A percentile compares a stretch with the other conserved stretches of the same genome.
Conservation (phyloP, 2,113 vertebrate genomes). For the Apteryx owenii region DNA sequence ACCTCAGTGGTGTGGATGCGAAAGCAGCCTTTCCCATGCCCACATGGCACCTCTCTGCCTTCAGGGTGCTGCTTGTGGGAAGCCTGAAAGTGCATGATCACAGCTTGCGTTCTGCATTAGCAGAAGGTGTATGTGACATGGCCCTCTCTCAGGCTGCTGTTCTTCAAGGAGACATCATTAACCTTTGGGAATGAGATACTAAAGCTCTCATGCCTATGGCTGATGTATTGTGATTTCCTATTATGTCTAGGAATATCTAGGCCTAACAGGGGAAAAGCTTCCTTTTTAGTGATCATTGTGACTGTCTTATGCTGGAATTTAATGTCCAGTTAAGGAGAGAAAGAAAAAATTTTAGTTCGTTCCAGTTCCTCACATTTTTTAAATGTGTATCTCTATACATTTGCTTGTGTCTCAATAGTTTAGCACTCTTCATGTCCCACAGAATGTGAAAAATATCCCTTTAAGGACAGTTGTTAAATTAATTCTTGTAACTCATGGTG, state of each 20-base stretch:
- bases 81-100: not conserved
- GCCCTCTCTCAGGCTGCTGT: not conserved
- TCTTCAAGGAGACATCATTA: not conserved
- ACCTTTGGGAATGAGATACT: not conserved
- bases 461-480: not conserved
- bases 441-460: not conserved
- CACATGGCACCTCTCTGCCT: not conserved
- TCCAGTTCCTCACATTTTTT: not conserved
- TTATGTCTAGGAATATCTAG: not conserved
- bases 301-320: not conserved
- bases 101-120: not conserved
- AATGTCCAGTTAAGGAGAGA: not conserved
- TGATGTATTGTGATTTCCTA: not conserved
- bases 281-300: not conserved
- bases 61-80: not conserved
- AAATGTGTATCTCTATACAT: not conserved
- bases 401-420: not conserved
- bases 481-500: not conserved
- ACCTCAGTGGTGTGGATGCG: not conserved
- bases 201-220: not conserved
- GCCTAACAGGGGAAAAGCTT: not conserved
- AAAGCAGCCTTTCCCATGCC: not conserved
- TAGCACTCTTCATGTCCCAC: not conserved
- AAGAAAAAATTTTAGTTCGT: not conserved
- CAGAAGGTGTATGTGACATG: not conserved